Percentiles rank a stretch among this genome's conserved stretches.
Conservation (phyloP, 2,797 vertebrate genomes). For the Artibeus jamaicensis region DNA sequence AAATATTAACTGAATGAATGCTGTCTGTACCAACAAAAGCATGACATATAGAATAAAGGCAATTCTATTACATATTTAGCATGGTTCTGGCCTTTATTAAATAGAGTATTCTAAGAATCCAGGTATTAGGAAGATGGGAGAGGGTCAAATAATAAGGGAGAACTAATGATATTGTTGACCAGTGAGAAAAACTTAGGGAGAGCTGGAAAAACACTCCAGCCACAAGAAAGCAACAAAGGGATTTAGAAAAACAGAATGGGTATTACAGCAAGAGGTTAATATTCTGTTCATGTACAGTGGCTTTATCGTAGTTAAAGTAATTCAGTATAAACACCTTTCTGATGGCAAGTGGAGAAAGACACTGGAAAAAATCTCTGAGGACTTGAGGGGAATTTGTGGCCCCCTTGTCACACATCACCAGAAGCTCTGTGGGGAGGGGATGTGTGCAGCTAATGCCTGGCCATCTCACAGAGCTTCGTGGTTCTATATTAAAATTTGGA, state of each 20-base stretch:
- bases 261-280: neutral
- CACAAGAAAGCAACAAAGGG: neutral
- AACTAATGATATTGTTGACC: neutral
- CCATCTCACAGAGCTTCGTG: neutral
- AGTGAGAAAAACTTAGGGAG: neutral
- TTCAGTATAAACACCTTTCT: neutral
- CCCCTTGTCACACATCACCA: neutral
- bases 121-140: neutral
- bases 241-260: neutral
- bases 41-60: neutral
- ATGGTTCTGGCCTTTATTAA: neutral
- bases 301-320: neutral
- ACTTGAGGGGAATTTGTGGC: neutral
- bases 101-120: neutral
- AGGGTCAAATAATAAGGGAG: neutral
- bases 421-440: neutral
- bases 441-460: neutral
- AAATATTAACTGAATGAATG: neutral
- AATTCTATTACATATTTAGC: neutral
- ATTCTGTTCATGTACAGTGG: neutral
- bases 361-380: neutral
- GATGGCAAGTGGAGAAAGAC: neutral
- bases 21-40: neutral
- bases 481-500: neutral
- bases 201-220: neutral